phyloP scores from a whole-genome alignment of 1,140 invertebrate species.

The Drosophila guanche region DNA sequence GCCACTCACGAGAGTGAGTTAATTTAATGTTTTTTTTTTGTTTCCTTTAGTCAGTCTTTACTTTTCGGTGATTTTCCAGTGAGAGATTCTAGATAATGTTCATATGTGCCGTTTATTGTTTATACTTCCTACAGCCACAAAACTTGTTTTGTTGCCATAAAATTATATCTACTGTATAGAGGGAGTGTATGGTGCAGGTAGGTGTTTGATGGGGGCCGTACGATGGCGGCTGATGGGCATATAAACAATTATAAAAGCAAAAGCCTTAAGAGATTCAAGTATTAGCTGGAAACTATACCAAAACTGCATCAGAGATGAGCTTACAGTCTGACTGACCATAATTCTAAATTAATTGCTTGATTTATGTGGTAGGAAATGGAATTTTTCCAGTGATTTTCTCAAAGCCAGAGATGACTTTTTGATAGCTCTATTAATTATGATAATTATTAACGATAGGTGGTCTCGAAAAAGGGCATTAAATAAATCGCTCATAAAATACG shows the following conservation, averaged over 20 bases:
- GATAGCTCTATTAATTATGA: too few species aligned
- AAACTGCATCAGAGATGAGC: not conserved
- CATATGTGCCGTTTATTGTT: slow-evolving; percentile 28
- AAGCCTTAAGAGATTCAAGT: slow-evolving; percentile 17
- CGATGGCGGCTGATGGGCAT: not conserved
- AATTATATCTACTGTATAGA: slow-evolving; percentile 9
- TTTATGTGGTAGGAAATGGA: too few species aligned
- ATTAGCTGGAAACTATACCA: not conserved
- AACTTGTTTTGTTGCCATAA: slow-evolving; percentile 51
- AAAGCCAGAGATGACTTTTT: too few species aligned
- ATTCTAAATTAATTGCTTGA: too few species aligned
- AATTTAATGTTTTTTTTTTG: slow-evolving; percentile 5
- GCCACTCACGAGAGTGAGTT: slow-evolving; percentile 3
- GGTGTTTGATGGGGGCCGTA: not conserved
- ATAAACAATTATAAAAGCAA: slow-evolving; percentile 41
- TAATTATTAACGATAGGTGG: too few species aligned
- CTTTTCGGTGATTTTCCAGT: slow-evolving; percentile 61
- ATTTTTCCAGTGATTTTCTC: too few species aligned
- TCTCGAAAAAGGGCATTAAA: too few species aligned
- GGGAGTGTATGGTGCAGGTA: not conserved
- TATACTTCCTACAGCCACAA: slow-evolving; percentile 34
- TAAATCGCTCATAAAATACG: too few species aligned
- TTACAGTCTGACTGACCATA: too few species aligned
- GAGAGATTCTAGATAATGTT: slow-evolving; percentile 53
- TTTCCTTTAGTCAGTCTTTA: not conserved